Percentiles rank a stretch among this genome's conserved stretches.
Conservation (phyloP, 2,797 vertebrate species). For the Rhodeus uyekii region DNA sequence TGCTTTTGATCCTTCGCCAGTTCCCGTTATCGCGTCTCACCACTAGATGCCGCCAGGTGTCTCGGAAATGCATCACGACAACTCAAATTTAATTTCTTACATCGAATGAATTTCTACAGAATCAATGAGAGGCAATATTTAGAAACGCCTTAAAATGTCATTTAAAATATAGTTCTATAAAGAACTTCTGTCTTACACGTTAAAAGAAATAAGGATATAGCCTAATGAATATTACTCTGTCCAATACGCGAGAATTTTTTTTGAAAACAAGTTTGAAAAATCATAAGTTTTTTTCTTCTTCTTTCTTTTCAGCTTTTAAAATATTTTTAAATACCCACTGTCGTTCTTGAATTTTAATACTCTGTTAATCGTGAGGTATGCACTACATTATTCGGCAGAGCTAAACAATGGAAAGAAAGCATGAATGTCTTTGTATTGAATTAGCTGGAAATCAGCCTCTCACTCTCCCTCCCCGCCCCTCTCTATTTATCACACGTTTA, state of each 20-base stretch:
- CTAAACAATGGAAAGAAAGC: slow-evolving; percentile 21
- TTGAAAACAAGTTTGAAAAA: not conserved
- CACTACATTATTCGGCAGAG: not conserved
- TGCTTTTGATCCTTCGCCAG: not conserved
- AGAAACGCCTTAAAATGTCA: not conserved
- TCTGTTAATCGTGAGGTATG: not conserved
- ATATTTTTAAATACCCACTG: not conserved
- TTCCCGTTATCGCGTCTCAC: not conserved
- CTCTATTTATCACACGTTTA: not conserved
- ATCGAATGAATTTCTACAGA: slow-evolving; percentile 11
- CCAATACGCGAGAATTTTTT: no score
- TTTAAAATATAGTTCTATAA: not conserved
- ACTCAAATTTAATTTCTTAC: slow-evolving; percentile 36
- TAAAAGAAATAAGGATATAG: not conserved
- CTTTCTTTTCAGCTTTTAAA: not conserved
- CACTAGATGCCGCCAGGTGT: slow-evolving; percentile 72
- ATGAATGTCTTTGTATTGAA: not conserved
- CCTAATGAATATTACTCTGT: no score
- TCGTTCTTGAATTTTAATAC: not conserved
- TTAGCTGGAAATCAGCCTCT: slow-evolving; percentile 1
- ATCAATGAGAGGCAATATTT: not conserved
- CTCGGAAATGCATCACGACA: slow-evolving; percentile 20
- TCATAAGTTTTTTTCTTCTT: not conserved
- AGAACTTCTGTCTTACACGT: not conserved
- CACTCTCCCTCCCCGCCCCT: not conserved